A percentile compares a stretch with the other conserved stretches of the same genome.
Evolutionary conservation across 2,888 invertebrate species (phyloP).

Genomic region (Habroteleia sp.): DNA sequence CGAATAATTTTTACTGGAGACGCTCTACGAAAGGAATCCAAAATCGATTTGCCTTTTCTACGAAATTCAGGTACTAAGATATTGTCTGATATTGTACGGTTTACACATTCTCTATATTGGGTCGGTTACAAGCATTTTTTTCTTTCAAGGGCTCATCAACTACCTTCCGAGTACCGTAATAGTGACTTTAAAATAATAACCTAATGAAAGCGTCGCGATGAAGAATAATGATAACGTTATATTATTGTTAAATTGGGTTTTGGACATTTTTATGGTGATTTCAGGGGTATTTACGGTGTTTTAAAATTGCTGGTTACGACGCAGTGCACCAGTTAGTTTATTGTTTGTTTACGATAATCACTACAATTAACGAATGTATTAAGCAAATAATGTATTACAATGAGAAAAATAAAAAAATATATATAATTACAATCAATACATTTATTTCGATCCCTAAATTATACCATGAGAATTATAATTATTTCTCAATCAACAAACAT

Average conservation of each 20-base stretch:
- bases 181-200: constrained; percentile 49
- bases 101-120: not conserved
- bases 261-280: constrained; percentile 24
- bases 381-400: too few species aligned
- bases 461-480: too few species aligned
- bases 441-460: too few species aligned
- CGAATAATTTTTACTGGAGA: too few species aligned
- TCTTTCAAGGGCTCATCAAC: constrained; percentile 32
- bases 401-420: too few species aligned
- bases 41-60: constrained; percentile 42
- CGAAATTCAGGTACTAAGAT: constrained; percentile 32
- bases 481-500: too few species aligned
- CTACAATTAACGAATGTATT: too few species aligned
- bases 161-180: constrained; percentile 26
- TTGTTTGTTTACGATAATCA: too few species aligned
- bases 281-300: not conserved
- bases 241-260: constrained; percentile 41
- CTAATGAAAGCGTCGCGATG: constrained; percentile 35
- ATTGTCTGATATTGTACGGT: constrained; percentile 29
- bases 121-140: constrained; percentile 19
- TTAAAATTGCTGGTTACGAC: too few species aligned
- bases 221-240: constrained; percentile 19
- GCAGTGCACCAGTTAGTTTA: too few species aligned
- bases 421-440: too few species aligned
- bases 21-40: constrained; percentile 29